phyloP scores from a whole-genome alignment of 1,140 invertebrate genomes.

The Ceratina australensis region DNA sequence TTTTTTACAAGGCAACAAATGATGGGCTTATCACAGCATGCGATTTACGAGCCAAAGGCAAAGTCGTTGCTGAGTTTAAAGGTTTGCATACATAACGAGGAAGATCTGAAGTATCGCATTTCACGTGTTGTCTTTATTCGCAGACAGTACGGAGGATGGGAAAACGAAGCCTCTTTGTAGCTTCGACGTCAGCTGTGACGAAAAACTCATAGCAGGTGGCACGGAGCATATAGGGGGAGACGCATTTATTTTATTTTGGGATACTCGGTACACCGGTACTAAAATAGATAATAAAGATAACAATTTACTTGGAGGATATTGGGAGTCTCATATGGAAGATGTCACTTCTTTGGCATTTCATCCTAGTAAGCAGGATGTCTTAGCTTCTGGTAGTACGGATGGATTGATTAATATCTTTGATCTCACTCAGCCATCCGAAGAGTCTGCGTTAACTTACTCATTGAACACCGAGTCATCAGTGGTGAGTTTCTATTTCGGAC shows the following conservation, averaged over 20 bases:
- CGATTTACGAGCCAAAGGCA: constrained; percentile 82
- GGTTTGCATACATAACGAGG: constrained; percentile 72
- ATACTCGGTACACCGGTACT: constrained; percentile 81
- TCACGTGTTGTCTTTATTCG: constrained; percentile 21
- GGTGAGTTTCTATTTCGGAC: constrained; percentile 76
- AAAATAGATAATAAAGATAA: constrained; percentile 71
- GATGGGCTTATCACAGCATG: constrained; percentile 83
- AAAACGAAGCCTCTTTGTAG: constrained; percentile 82
- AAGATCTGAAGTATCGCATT: neutral
- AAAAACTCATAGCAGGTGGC: constrained; percentile 87
- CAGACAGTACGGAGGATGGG: constrained; percentile 77
- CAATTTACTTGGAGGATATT: constrained; percentile 89
- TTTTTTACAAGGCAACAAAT: constrained; percentile 82
- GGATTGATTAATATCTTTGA: constrained; percentile 94
- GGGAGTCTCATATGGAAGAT: constrained; percentile 92
- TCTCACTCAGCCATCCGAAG: constrained; percentile 86
- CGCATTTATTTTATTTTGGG: constrained; percentile 91
- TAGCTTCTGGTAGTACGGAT: constrained; percentile 90
- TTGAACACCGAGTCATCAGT: constrained; percentile 92
- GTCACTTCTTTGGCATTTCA: constrained; percentile 91
- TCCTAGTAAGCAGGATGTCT: constrained; percentile 83
- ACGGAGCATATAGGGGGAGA: constrained; percentile 86
- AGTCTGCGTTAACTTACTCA: constrained; percentile 88
- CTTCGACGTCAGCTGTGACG: constrained; percentile 88
- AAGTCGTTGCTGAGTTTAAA: constrained; percentile 81